Evolutionary conservation across 2,113 vertebrate genomes (phyloP).

Genomic region (Scomber scombrus): DNA sequence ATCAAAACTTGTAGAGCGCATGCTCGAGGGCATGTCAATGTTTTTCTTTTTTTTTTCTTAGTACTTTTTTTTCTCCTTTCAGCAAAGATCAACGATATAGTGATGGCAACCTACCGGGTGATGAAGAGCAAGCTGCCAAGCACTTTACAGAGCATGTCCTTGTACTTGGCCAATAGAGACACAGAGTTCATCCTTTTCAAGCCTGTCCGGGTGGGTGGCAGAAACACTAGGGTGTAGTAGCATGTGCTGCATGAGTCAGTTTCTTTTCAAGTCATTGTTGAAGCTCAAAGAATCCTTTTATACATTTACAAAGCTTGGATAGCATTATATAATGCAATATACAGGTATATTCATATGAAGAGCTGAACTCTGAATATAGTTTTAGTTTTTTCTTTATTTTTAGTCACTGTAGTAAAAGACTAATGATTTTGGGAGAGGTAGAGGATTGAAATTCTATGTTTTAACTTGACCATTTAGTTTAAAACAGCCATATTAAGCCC

Average conservation of each 20-base stretch:
- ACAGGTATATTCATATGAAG: neutral
- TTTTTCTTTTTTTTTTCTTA: slow-evolving; percentile 45
- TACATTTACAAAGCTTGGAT: slow-evolving; percentile 5
- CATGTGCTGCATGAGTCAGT: slow-evolving; percentile 24
- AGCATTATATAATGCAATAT: neutral
- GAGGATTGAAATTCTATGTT: neutral
- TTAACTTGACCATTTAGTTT: slow-evolving; percentile 14
- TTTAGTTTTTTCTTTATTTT: neutral
- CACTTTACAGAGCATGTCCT: slow-evolving; percentile 94
- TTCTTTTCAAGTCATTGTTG: slow-evolving; percentile 50
- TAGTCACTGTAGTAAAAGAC: slow-evolving; percentile 14
- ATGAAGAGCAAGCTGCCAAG: slow-evolving; percentile 94
- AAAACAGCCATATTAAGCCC: neutral
- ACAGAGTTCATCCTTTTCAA: slow-evolving; percentile 99
- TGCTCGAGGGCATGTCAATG: slow-evolving; percentile 65
- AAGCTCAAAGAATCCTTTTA: slow-evolving; percentile 29
- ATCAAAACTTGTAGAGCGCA: slow-evolving; percentile 60
- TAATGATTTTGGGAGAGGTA: slow-evolving; percentile 2
- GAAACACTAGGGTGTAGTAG: slow-evolving; percentile 20
- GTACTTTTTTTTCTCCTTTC: slow-evolving; percentile 68
- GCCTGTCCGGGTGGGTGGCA: slow-evolving; percentile 92
- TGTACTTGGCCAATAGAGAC: slow-evolving; percentile 97
- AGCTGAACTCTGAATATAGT: neutral
- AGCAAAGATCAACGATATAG: slow-evolving; percentile 96
- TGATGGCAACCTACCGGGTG: slow-evolving; percentile 91